These are phyloP conservation scores for Tylochromis polylepis DNA, from an alignment of 2,113 vertebrate genomes.

Conservation along the genomic window DNA sequence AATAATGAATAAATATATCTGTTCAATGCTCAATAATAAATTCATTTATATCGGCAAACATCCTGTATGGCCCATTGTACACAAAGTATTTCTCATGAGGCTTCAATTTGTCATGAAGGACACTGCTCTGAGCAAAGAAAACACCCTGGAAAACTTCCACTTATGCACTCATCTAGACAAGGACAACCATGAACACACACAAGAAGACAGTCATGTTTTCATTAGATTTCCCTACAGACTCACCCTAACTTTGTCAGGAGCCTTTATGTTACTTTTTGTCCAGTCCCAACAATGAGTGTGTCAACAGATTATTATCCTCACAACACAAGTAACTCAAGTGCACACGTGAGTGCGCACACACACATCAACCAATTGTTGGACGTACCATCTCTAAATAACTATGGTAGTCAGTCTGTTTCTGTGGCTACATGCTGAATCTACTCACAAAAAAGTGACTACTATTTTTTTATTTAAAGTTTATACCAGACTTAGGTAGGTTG, in stretches of 20 bases:
- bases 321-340: neutral
- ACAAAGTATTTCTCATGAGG: slow-evolving; percentile 11
- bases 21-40: neutral
- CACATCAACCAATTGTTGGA: no score
- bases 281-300: neutral
- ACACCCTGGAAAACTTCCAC: slow-evolving; percentile 9
- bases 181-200: neutral
- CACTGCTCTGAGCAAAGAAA: slow-evolving; percentile 20
- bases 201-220: neutral
- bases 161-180: neutral
- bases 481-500: neutral
- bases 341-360: neutral
- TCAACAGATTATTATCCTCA: neutral
- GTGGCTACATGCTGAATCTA: neutral
- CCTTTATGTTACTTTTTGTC: neutral
- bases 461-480: neutral
- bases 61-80: neutral
- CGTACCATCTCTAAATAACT: no score
- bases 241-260: neutral
- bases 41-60: slow-evolving; percentile 1
- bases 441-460: neutral
- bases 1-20: neutral
- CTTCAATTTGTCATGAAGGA: slow-evolving; percentile 15
- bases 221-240: neutral
- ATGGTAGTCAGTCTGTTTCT: no score